Conservation (phyloP, 1,140 invertebrate genomes). For the Cephus cinctus region DNA sequence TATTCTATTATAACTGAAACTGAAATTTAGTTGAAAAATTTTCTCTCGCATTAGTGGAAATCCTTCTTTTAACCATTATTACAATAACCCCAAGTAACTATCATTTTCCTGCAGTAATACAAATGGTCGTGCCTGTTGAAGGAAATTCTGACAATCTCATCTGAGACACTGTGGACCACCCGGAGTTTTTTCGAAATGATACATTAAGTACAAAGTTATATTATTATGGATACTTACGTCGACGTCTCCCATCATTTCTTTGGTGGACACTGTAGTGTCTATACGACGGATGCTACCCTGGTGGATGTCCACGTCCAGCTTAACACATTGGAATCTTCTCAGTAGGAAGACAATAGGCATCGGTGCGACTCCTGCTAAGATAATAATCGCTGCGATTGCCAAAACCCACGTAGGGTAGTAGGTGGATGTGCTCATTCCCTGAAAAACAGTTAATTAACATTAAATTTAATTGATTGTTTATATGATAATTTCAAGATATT, state of each 20-base stretch:
- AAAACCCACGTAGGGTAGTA: slow-evolving; percentile 85
- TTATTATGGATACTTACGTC: slow-evolving; percentile 67
- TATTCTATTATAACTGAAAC: too few relatives aligned
- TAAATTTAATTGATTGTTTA: slow-evolving; percentile 7
- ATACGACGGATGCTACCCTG: slow-evolving; percentile 84
- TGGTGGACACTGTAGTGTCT: slow-evolving; percentile 88
- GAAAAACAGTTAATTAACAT: slow-evolving; percentile 22
- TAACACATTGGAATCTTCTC: slow-evolving; percentile 78
- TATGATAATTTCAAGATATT: too few relatives aligned
- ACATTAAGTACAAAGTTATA: not conserved
- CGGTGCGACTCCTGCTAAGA: slow-evolving; percentile 76
- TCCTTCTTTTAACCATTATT: too few relatives aligned
- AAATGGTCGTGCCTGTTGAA: too few relatives aligned
- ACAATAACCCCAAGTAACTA: too few relatives aligned
- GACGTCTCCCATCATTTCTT: slow-evolving; percentile 87
- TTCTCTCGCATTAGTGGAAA: too few relatives aligned
- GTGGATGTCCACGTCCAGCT: slow-evolving; percentile 82
- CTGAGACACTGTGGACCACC: not conserved
- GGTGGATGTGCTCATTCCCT: slow-evolving; percentile 70
- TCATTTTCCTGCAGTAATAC: too few relatives aligned
- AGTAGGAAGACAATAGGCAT: slow-evolving; percentile 82
- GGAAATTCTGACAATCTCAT: too few relatives aligned
- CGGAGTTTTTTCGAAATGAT: not conserved
- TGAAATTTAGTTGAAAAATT: too few relatives aligned
- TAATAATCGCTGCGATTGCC: slow-evolving; percentile 73